Evolutionary conservation across 2,113 vertebrate species (phyloP), one percentile per base, ranked within the genome.

Genomic region (Sceloporus undulatus): DNA sequence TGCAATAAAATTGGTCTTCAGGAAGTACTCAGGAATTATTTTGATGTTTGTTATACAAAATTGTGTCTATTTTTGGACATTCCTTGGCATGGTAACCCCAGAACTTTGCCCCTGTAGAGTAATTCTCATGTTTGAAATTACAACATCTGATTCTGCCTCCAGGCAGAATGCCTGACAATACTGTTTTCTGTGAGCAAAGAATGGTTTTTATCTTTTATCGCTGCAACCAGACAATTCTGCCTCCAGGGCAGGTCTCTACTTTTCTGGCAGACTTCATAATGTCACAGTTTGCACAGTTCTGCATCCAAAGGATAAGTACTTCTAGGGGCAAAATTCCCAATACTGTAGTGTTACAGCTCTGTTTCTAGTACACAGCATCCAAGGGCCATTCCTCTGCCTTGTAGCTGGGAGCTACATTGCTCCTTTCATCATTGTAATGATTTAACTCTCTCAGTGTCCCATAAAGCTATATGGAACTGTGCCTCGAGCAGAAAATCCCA

Each of bases 301-400:
- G 65, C 40, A 89, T 89, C 87, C 90, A 79, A 91, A 93, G 90
- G 65, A 66, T 52, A 90, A 90, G 16, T 23, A 77, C 73, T 85
- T 91, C 89, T n/a, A 80, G 29, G 85, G 89, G 66, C 77, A 91
- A 94, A 85, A 84, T 10, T 85, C 65, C 29, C 40, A 85, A 23
- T 87, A 13, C 59, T 71, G 9, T 48, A 85, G 90, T 62, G 52
- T 70, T 4, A 0, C 27, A 87, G 85, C 56, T 90, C 48, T 42
- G 76, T 78, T 87, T 89, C 14, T 11, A 84, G 29, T 0, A 1
- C 29, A 87, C 86, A 93, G 92, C 85, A 3, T 89, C 10, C 79
- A 70, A 84, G 23, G 29, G 2, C 13, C 34, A 25, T 73, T 1
- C 0, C 38, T 65, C 18, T 62, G 34, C 76, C 52, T 79, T 5